Percentiles rank a stretch among this genome's conserved stretches.
Evolutionary conservation across 2,113 vertebrate species (phyloP).

Genomic region (Xyliphius kryptos): DNA sequence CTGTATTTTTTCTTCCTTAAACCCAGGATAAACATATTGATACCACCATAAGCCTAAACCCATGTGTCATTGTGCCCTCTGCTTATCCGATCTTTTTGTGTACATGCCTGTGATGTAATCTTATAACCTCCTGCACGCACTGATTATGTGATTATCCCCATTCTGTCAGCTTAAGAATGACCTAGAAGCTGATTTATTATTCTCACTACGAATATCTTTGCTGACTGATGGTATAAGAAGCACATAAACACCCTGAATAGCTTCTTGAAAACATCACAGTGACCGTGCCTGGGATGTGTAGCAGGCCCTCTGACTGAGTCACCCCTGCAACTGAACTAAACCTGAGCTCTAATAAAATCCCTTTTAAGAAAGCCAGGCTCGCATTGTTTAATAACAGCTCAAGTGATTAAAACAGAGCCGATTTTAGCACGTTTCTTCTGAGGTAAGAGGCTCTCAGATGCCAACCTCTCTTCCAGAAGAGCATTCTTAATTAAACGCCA

Average conservation of each 20-base stretch:
- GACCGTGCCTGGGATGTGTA: slow-evolving; percentile 5
- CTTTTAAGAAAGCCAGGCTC: slow-evolving; percentile 44
- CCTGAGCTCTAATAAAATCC: slow-evolving; percentile 34
- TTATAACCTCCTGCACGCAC: slow-evolving; percentile 11
- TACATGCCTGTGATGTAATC: slow-evolving; percentile 12
- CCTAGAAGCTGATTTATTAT: slow-evolving; percentile 16
- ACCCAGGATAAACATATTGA: not conserved
- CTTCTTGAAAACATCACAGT: slow-evolving; percentile 15
- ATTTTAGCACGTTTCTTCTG: slow-evolving; percentile 61
- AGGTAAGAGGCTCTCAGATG: slow-evolving; percentile 58
- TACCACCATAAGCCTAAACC: slow-evolving; percentile 9
- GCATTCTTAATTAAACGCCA: slow-evolving; percentile 59
- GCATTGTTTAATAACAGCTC: slow-evolving; percentile 62
- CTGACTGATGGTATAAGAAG: slow-evolving; percentile 15
- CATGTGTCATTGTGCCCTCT: not conserved
- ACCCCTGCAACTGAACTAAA: slow-evolving; percentile 13
- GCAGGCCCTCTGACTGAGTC: slow-evolving; percentile 7
- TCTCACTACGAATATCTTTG: slow-evolving; percentile 15
- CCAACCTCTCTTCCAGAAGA: slow-evolving; percentile 51
- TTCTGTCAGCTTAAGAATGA: slow-evolving; percentile 20
- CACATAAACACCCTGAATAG: slow-evolving; percentile 16
- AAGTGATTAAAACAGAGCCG: slow-evolving; percentile 64
- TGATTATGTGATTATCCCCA: slow-evolving; percentile 12
- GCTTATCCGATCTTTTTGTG: not conserved
- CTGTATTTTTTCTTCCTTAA: slow-evolving; percentile 19